Base-by-base conservation (phyloP, 2,113 vertebrate species). In the Neotragus pygmaeus region DNA sequence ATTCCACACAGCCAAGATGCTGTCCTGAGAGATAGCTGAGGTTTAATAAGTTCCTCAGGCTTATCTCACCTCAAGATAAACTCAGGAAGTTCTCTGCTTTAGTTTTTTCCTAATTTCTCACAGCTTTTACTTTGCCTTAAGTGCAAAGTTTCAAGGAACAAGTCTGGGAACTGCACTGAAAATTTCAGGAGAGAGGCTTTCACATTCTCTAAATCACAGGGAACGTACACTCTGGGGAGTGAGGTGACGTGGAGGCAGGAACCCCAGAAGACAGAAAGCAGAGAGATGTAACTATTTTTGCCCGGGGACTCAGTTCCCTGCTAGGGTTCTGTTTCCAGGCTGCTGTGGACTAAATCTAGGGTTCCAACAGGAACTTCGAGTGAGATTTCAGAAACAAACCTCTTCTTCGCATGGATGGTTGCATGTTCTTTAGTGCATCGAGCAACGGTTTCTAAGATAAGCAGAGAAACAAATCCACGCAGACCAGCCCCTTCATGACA, bases 251-350 rank as follows among this genome's bases (percentile, higher is more conserved):
- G 21, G 5, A 8, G 33, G 36, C 53, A 57, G 83, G 43, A 51
- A 33, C 15, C 12, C 86, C 86, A 77, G 45, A 3, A 64, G 14
- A 23, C 33, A 30, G 77, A 14, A 25, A 55, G 12, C 17, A 5
- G 1, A 7, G 19, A 33, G 53, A n/a, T 0, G 0, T 12, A 30
- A 19, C 19, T 21, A 1, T 1, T 15, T 23, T 9, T 6, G 28
- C 19, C 16, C 13, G 13, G 5, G 5, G 43, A 11, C 10, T 21
- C 25, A 3, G 45, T 3, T 62, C 43, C 75, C 30, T 7, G 49
- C 88, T 23, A 17, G 66, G n/a, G n/a, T 39, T n/a, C 58, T n/a
- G 47, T 87, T 51, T 16, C 66, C 19, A 11, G 1, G 11, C 62
- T 9, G 62, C 81, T n/a, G 1, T 12, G 21, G 6, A 0, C 17